Evolutionary conservation across 2,888 invertebrate species (phyloP), one percentile per base, ranked within the genome.

Genomic region (Scrobipalpa costella): DNA sequence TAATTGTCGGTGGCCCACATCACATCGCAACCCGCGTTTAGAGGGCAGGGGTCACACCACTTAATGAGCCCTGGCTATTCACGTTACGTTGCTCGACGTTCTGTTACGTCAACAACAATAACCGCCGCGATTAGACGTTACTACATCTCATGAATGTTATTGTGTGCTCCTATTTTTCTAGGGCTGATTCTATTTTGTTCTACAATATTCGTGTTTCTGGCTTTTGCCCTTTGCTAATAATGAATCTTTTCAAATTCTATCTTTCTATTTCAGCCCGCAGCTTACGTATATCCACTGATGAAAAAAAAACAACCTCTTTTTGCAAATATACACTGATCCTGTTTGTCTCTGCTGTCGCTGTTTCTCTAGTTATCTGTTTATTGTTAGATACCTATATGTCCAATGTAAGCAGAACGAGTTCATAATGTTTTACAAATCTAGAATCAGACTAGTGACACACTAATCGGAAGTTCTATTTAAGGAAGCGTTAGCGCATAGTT

Each of bases 1-100:
- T 67, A 74, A 73, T 73, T 72, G 72, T 67, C 71, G 69, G 66
- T 75, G 70, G 68, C 76, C 74, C 70, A 77, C 73, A 71, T 74
- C 61, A 64, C 70, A 72, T 69, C 65, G 65, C 67, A 27, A 8
- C 52, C 27, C 17, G 17, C 17, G 36, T 57, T 17, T 67, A 71
- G 70, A 71, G 76, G 73, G 71, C 73, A 69, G 68, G 64, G 69
- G 77, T 70, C 63, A 63, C 55, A 50, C 67, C 76, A 71, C 71
- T 67, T 70, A 71, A 69, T 64, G 63, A 63, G 70, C 71, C 50
- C 15, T 50, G 38, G 50, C 11, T 50, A 44, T 57, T 62, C 38
- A 19, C 21, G 64, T 61, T 64, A 52, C 50, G 64, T 58, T 61
- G 50, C 58, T 33, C 47, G 27, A 58, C 49, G 55, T 59, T 47